Evolutionary conservation across 2,888 invertebrate genomes (phyloP), one percentile per base, ranked within the genome.

Genomic region (Smittia sp.): DNA sequence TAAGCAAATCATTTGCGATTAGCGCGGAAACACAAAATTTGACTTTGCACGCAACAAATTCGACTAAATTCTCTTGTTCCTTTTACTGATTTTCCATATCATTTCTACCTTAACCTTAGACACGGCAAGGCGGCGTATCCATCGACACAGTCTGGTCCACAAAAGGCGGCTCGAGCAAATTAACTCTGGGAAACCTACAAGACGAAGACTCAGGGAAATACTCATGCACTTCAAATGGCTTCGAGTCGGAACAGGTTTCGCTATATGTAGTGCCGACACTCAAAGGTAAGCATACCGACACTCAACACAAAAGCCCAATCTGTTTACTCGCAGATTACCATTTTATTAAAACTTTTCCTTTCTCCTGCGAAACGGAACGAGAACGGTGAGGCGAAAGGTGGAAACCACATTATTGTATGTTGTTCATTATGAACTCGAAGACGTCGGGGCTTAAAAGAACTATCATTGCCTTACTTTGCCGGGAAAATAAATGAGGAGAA

Each of bases 211-310:
- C 54, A 15, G 72, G 72, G 7, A 24, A 41, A 6, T 72, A 72
- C 39, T 62, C 72, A 25, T 72, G 72, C 24, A 62, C 24, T 18
- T 62, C 72, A 39, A 72, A 58, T 62, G 72, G 69, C 18, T 32
- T 27, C 32, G 54, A 22, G 4, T 69, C 69, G 1, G 69, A 69
- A 13, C 25, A 20, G 1, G 54, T 69, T 27, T 24, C 32, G 15
- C 9, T 69, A 15, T 27, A 25, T 25, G 39, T 67, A 9, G 32
- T 69, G 7, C 11, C 69, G 15, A n/a, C 4, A 18, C 18, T 69
- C 15, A 39, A 69, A 69, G 69, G 54, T 69, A 58, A 58, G 58
- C 13, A n/a, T 32, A 18, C 15, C 20, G 22, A 18, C 18, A 58
- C 18, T 58, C 32, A 65, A 11, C 38, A 65, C 32, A 32, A 65